Evolutionary conservation across 2,113 vertebrate genomes (phyloP), one percentile per base, ranked within the genome.

Genomic region (Nerophis lumbriciformis): DNA sequence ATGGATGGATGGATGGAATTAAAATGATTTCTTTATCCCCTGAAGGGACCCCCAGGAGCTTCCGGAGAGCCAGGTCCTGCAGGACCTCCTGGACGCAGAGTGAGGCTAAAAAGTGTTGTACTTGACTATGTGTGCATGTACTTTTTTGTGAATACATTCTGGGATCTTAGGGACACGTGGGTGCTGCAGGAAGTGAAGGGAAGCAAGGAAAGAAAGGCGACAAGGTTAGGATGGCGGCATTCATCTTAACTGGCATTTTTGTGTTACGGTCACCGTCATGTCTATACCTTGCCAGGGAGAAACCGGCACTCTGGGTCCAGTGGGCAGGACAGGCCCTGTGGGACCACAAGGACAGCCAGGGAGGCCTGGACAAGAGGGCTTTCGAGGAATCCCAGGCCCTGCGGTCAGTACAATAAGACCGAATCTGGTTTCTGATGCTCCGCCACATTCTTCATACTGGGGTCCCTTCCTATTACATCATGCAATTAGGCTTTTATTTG

Each of bases 371-470:
- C 87, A 91, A 3, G 92, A 96, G 52, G 95, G 95, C 6, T 86
- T 96, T 45, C 86, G 69, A 1, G 95, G 95, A 35, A 97, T 98
- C 68, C 95, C 95, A 0, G 95, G 95, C 11, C 86, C 94, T 42
- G 88, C 85, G 54, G 95, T 97, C 63, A 93, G 94, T 93, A 64
- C n/a, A 60, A 49, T 19, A 57, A 21, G 19, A n/a, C 53, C 53
- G 10, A 48, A 36, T 5, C 44, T 50, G 28, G 15, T n/a, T 59
- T 48, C 7, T 19, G 6, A 57, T 0, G 7, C 38, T 8, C 38
- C 6, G 38, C 38, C 8, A 16, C 16, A 42, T 8, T 38, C 4
- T 38, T 38, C 6, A 38, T 53, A 14, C 5, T 36, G 12, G 15
- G 35, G 6, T 54, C 37, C 3, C 13, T n/a, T 54, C 35, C 15